phyloP scores from a whole-genome alignment of 1,140 invertebrate species.

The Rhyacophila brunnea region DNA sequence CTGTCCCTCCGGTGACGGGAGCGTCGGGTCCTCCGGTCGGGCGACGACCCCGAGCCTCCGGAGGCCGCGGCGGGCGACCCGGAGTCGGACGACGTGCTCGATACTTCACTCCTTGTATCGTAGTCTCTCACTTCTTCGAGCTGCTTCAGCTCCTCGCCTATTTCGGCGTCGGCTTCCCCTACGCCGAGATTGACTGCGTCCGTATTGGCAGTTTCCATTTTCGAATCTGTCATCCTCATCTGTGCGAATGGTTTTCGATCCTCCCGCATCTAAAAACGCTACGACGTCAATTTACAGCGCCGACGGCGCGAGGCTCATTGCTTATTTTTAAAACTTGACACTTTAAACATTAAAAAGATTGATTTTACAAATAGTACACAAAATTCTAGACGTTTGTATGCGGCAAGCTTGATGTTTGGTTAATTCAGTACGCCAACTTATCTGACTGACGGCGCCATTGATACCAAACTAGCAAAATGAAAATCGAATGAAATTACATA shows the following conservation, averaged over 20 bases:
- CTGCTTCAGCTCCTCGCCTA: conserved; percentile 68
- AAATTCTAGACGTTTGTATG: conserved; percentile 17
- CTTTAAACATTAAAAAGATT: too few relatives aligned
- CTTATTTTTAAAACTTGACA: not conserved
- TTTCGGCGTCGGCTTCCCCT: conserved; percentile 69
- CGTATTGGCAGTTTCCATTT: conserved; percentile 53
- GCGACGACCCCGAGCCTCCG: conserved; percentile 63
- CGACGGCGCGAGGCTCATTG: not conserved
- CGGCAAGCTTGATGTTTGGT: conserved; percentile 30
- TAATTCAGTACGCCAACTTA: conserved; percentile 21
- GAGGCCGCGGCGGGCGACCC: conserved; percentile 73
- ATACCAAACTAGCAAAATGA: too few relatives aligned
- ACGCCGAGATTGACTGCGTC: conserved; percentile 69
- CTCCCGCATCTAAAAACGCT: conserved; percentile 5
- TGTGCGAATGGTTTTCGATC: conserved; percentile 4
- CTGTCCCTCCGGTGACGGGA: conserved; percentile 54
- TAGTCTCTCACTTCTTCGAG: conserved; percentile 63
- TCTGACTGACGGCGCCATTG: not conserved
- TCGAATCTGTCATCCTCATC: conserved; percentile 35
- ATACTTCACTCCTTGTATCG: conserved; percentile 79
- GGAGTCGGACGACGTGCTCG: conserved; percentile 65
- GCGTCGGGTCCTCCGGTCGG: conserved; percentile 52
- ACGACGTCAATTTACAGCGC: not conserved
- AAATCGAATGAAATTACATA: too few relatives aligned
- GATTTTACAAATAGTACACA: conserved; percentile 4